Evolutionary conservation across 2,113 vertebrate species (phyloP), one percentile per base, ranked within the genome.

Genomic region (Phocoena phocoena): DNA sequence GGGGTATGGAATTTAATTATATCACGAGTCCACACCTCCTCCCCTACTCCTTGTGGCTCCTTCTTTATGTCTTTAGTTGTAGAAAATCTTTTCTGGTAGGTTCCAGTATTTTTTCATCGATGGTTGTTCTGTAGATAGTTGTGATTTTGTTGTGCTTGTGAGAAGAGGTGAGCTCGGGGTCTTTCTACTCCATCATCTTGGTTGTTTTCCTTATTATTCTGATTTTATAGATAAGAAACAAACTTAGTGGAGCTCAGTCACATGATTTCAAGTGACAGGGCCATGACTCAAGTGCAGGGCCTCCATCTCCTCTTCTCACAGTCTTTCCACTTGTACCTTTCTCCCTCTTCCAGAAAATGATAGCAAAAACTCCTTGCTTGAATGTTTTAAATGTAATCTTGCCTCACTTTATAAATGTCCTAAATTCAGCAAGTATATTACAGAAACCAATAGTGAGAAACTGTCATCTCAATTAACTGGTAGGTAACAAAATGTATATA

Each of bases 391-490:
- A 18, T 84, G 31, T 74, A 80, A 23, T 85, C 55, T 92, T 60
- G 28, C 53, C 47, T 89, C 55, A 26, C 70, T 90, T 90, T 86
- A 47, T 79, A 62, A 71, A 76, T 93, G 84, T 90, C 77, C 44
- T 55, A 65, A 85, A 67, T 76, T 93, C 74, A 88, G 21, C 55
- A 84, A 38, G 33, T 53, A 23, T 47, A 7, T 80, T 77, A 83
- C 21, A 84, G 94, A 87, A 92, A 60, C 17, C 60, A 92, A 2
- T 58, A 71, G 18, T 92, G 86, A 87, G 60, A 97, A 90, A 44
- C 60, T 36, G 10, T 65, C 47, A n/a, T 86, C n/a, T 93, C n/a
- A 67, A 20, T 77, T 85, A 79, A 76, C 71, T 86, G 10, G 44
- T 20, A 68, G 23, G 55, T 77, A 63, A 33, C 44, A 94, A 70